Conservation (phyloP, 2,888 invertebrate genomes). For the Acleris holmiana region DNA sequence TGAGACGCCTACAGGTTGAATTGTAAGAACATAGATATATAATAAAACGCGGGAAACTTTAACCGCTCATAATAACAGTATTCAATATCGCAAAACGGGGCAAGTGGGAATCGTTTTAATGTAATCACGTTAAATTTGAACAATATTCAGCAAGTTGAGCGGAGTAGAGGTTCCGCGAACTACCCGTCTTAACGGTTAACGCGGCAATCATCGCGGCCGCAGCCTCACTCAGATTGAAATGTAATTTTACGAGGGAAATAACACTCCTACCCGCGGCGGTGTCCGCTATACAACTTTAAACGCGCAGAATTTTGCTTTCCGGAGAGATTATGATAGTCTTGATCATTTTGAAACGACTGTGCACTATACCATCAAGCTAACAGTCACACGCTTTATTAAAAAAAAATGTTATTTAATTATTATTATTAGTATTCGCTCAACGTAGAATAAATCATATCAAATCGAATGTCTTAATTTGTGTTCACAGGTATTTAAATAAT, state of each 20-base stretch:
- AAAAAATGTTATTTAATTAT: too few species aligned
- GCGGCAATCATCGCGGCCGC: constrained; percentile 54
- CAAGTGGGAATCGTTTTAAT: constrained; percentile 52
- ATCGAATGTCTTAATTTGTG: too few species aligned
- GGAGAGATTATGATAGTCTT: constrained; percentile 22
- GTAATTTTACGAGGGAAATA: constrained; percentile 66
- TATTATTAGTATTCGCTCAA: too few species aligned
- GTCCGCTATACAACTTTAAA: constrained; percentile 48
- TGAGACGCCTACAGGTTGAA: constrained; percentile 32
- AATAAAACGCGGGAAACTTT: constrained; percentile 38
- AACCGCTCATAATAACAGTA: constrained; percentile 48
- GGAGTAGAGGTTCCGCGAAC: constrained; percentile 55
- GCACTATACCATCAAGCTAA: too few species aligned
- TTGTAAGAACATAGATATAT: constrained; percentile 17
- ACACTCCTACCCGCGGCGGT: constrained; percentile 55
- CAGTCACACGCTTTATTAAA: too few species aligned
- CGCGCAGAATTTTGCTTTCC: constrained; percentile 30
- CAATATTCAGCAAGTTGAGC: constrained; percentile 50
- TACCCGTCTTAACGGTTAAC: constrained; percentile 62
- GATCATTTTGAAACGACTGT: background rate
- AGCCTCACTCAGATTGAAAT: constrained; percentile 61
- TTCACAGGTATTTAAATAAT: too few species aligned
- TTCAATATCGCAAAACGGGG: constrained; percentile 46
- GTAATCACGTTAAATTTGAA: constrained; percentile 57
- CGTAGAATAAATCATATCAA: too few species aligned